Percentiles rank a stretch among this genome's conserved stretches.
Evolutionary conservation across 2,888 invertebrate genomes (phyloP).

Genomic region (Mongoloraphidia duomilia): DNA sequence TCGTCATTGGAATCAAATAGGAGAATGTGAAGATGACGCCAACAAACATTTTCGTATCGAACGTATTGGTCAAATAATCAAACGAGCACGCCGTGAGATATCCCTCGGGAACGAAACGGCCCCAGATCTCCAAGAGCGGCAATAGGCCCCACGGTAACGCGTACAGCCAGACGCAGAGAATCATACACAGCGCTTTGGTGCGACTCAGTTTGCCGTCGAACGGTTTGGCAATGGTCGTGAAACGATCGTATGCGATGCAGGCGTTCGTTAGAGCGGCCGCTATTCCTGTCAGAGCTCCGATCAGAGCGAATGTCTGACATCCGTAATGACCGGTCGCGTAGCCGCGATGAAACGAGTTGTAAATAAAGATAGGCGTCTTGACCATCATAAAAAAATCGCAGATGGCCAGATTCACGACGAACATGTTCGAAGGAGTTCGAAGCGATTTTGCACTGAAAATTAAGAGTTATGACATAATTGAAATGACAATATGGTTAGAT

Average conservation of each 20-base stretch:
- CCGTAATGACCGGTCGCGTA: conserved; percentile 59
- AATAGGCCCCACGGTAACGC: conserved; percentile 68
- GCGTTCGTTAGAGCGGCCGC: conserved; percentile 69
- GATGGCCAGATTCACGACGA: conserved; percentile 68
- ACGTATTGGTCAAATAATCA: conserved; percentile 66
- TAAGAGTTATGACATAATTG: not conserved
- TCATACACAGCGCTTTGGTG: conserved; percentile 65
- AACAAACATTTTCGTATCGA: conserved; percentile 66
- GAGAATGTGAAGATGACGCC: conserved; percentile 61
- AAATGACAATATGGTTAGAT: not conserved
- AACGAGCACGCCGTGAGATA: conserved; percentile 74
- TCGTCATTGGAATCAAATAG: conserved; percentile 59
- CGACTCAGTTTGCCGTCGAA: conserved; percentile 67
- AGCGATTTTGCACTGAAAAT: conserved; percentile 49
- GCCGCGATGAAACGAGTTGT: conserved; percentile 66
- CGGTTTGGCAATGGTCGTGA: conserved; percentile 64
- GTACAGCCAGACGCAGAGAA: conserved; percentile 59
- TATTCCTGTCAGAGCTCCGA: conserved; percentile 68
- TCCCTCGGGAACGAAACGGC: conserved; percentile 82
- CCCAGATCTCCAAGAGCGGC: conserved; percentile 72
- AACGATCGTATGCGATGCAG: conserved; percentile 74
- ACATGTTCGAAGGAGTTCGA: conserved; percentile 68
- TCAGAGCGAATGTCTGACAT: conserved; percentile 60
- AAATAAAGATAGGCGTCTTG: conserved; percentile 73
- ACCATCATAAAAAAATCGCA: conserved; percentile 80